A percentile compares a stretch with the other conserved stretches of the same genome.
These are phyloP conservation scores for Lottia gigantea DNA, from an alignment of 2,888 invertebrate genomes.

Conservation along the genomic window DNA sequence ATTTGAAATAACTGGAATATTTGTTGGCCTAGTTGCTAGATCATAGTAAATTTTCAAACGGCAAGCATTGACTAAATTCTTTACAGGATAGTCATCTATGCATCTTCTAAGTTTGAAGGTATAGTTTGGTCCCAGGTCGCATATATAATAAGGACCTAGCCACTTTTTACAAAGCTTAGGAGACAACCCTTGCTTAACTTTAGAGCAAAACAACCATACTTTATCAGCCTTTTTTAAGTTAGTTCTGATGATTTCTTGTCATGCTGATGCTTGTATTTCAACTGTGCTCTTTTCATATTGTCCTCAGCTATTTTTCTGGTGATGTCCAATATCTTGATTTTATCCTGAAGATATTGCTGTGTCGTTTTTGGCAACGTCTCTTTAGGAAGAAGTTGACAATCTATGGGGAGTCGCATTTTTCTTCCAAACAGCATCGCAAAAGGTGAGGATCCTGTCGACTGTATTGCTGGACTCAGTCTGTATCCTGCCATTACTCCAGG, in stretches of 20 bases:
- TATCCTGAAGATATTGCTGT: constrained; percentile 1
- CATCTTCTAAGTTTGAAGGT: constrained; percentile 14
- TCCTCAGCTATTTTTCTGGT: constrained; percentile 11
- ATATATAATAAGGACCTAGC: constrained; percentile 20
- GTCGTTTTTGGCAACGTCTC: background rate
- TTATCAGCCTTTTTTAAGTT: constrained; percentile 4
- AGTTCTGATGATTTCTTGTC: constrained; percentile 13
- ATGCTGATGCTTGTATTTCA: constrained; percentile 1
- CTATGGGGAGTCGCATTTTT: constrained; percentile 8
- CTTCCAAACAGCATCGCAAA: constrained; percentile 19
- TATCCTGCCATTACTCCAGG: constrained; percentile 19
- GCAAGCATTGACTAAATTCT: constrained; percentile 26
- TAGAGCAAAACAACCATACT: constrained; percentile 16
- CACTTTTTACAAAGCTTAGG: constrained; percentile 22
- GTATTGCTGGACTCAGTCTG: constrained; percentile 12
- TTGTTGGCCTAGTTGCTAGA: background rate
- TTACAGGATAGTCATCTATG: background rate
- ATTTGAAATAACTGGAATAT: background rate
- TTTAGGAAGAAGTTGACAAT: constrained; percentile 10
- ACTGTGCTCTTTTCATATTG: constrained; percentile 10
- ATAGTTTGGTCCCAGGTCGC: constrained; percentile 21
- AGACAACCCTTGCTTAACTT: constrained; percentile 23
- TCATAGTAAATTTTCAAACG: constrained; percentile 16
- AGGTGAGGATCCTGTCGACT: constrained; percentile 18
- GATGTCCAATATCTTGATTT: background rate